A percentile compares a stretch with the other conserved stretches of the same genome.
Conservation (phyloP, 2,797 vertebrate species). For the Poliocrania exsul region DNA sequence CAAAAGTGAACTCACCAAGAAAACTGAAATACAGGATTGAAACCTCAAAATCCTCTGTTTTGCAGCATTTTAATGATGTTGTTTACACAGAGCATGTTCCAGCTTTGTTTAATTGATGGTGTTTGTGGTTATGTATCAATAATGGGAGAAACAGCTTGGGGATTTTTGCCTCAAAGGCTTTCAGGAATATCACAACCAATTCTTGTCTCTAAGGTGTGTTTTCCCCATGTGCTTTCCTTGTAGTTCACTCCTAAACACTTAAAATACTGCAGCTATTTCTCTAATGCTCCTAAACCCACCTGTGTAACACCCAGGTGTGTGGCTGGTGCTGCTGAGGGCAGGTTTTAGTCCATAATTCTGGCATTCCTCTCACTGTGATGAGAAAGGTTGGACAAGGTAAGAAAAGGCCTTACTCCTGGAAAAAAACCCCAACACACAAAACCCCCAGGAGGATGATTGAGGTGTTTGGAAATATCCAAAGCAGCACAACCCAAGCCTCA, state of each 20-base stretch:
- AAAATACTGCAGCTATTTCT: neutral
- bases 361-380: fast-evolving
- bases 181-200: neutral
- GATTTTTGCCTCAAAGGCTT: neutral
- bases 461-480: neutral
- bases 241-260: neutral
- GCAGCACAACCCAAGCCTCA: fast-evolving
- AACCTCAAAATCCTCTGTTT: neutral
- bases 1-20: neutral
- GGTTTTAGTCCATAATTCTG: fast-evolving
- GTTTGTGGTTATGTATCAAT: fast-evolving
- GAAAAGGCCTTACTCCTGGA: too few relatives aligned
- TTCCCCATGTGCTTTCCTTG: neutral
- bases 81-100: fast-evolving
- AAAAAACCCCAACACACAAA: fast-evolving
- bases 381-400: neutral
- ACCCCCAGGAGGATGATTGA: fast-evolving
- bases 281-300: fast-evolving
- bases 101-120: fast-evolving
- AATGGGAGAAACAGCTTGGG: fast-evolving
- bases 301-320: fast-evolving
- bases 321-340: fast-evolving
- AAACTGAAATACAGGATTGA: fast-evolving
- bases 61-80: neutral
- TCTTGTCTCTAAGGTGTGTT: fast-evolving